Evolutionary conservation across 2,888 invertebrate genomes (phyloP).

Genomic region (Cenopis cana): DNA sequence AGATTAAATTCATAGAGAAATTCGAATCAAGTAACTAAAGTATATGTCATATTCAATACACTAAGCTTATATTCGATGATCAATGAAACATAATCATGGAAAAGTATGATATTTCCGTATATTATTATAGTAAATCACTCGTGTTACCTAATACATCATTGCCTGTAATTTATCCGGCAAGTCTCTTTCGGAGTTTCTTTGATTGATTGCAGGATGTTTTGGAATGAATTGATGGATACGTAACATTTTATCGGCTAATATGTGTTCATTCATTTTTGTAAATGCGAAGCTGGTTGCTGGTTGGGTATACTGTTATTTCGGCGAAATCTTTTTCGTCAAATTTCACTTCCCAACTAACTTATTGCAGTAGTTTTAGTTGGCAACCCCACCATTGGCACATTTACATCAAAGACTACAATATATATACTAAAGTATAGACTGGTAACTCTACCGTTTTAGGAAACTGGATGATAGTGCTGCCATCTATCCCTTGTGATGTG

Average conservation of each 20-base stretch:
- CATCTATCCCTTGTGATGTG: no score
- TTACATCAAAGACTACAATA: no score
- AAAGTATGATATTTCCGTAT: conserved; percentile 1
- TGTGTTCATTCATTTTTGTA: conserved; percentile 19
- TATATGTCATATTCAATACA: neutral
- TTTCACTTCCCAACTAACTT: no score
- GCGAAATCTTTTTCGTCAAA: no score
- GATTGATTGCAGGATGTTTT: conserved; percentile 42
- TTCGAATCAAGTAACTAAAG: no score
- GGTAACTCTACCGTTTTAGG: no score
- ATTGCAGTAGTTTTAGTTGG: no score
- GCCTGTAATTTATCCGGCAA: conserved; percentile 33
- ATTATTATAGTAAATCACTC: conserved; percentile 25
- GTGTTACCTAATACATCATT: conserved; percentile 37
- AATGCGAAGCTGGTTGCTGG: neutral
- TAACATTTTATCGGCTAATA: conserved; percentile 37
- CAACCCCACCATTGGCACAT: no score
- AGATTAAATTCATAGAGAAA: no score
- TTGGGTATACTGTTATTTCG: no score
- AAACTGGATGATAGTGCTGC: no score
- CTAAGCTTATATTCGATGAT: neutral
- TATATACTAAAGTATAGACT: no score
- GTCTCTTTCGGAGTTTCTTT: conserved; percentile 33
- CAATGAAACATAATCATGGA: conserved; percentile 10
- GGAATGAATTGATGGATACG: conserved; percentile 38